Evolutionary conservation across 2,888 invertebrate genomes (phyloP), one percentile per base, ranked within the genome.

Genomic region (Andrena bicolor): DNA sequence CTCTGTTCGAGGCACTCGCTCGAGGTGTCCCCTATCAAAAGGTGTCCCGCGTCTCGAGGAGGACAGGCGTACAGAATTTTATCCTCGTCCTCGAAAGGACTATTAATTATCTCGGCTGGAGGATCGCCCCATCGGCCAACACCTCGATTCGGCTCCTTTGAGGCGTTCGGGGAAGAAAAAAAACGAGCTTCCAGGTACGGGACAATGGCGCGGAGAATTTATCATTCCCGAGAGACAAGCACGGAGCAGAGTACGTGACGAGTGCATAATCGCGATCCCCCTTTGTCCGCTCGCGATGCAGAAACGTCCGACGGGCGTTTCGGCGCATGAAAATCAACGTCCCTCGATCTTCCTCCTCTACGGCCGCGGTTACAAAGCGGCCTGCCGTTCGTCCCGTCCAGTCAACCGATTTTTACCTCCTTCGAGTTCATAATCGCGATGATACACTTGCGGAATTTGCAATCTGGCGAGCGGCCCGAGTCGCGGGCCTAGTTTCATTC

Each of bases 231-330:
- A 41, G 78, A 53, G 65, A 35, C 73, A 35, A 75, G 80, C 61
- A 76, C 71, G 71, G 61, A 51, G 80, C 70, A 64, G 30, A 61
- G 76, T 76, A 76, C 88, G 88, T 83, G 86, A 81, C 83, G 80
- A 81, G 80, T 83, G 86, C 88, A 77, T 79, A 83, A 88, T 87
- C 87, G 83, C 85, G 85, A 87, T 86, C 77, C 58, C 74, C 74
- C 78, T 75, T 76, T 78, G 77, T 77, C 68, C 73, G 74, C 48
- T 51, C n/a, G 61, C 77, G 71, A 64, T n/a, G 72, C 73, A 28
- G 68, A 78, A 63, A 66, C 73, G 60, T 16, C 35, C 80, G 81
- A 70, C 28, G 76, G 23, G 76, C 56, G 70, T 78, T 73, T 81
- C 77, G 80, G 48, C 65, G 84, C 80, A 84, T 84, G 61, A 35